These are phyloP conservation scores for Achlya flavicornis DNA, from an alignment of 2,888 invertebrate species.

Conservation along the genomic window DNA sequence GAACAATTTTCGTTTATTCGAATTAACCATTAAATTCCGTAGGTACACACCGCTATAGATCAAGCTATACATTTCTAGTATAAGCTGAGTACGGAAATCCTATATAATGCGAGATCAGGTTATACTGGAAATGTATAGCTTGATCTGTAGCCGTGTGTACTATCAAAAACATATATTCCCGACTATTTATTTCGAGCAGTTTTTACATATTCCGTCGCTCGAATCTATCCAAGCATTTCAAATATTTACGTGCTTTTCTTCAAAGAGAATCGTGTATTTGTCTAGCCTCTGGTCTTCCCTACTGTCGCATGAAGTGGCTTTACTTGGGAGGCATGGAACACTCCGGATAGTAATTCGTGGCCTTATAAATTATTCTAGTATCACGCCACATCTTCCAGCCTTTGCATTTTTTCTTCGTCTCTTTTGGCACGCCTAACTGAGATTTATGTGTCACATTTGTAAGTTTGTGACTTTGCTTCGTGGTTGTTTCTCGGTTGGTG, in stretches of 20 bases:
- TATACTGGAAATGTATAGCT: too few relatives aligned
- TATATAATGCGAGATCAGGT: too few relatives aligned
- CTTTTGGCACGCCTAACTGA: background rate
- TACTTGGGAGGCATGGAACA: background rate
- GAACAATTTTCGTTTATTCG: too few relatives aligned
- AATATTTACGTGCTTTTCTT: conserved; percentile 2
- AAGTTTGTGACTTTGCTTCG: background rate
- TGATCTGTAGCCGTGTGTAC: too few relatives aligned
- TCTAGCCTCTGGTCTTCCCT: background rate
- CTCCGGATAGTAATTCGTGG: background rate
- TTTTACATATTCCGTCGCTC: background rate
- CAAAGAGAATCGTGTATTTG: conserved; percentile 1
- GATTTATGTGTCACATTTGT: conserved; percentile 1
- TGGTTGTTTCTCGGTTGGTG: background rate
- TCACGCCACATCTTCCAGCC: conserved; percentile 1
- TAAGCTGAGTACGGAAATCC: too few relatives aligned
- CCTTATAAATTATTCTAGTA: conserved; percentile 7
- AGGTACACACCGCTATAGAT: too few relatives aligned
- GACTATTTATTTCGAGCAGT: too few relatives aligned
- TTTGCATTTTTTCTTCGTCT: conserved; percentile 7
- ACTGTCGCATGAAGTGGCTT: background rate
- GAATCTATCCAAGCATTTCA: background rate
- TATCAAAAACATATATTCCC: too few relatives aligned
- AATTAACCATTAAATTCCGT: too few relatives aligned
- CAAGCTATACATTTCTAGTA: too few relatives aligned